Percentiles rank a stretch among this genome's conserved stretches.
phyloP scores from a whole-genome alignment of 2,888 invertebrate genomes.

The Coleophora flavipennella region DNA sequence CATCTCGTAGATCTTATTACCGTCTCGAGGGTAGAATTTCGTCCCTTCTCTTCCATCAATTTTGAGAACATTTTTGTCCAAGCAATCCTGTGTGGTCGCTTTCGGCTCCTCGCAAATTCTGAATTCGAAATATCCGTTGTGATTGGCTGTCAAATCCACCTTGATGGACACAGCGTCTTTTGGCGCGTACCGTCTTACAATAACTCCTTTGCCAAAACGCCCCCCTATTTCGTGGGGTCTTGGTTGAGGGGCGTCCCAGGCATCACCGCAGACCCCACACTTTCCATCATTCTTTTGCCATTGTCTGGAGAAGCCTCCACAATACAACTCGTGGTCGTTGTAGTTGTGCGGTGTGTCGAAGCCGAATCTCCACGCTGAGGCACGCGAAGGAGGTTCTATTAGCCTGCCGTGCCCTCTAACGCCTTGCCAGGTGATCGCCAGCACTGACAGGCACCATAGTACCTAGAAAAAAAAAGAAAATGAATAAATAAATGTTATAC shows the following conservation, averaged over 20 bases:
- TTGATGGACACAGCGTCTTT: conserved; percentile 79
- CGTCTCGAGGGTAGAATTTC: conserved; percentile 82
- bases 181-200: conserved; percentile 83
- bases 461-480: conserved; percentile 36
- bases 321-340: conserved; percentile 90
- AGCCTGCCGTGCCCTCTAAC: conserved; percentile 79
- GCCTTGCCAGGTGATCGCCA: conserved; percentile 32
- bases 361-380: conserved; percentile 91
- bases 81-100: conserved; percentile 81
- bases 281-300: conserved; percentile 87
- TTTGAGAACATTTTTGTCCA: conserved; percentile 80
- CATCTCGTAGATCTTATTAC: conserved; percentile 85
- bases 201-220: conserved; percentile 84
- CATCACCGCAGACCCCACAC: conserved; percentile 90
- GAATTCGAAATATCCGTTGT: conserved; percentile 90
- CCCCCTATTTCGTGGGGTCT: conserved; percentile 89
- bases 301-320: conserved; percentile 89
- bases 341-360: conserved; percentile 91
- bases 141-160: conserved; percentile 90
- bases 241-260: conserved; percentile 81
- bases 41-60: conserved; percentile 65
- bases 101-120: conserved; percentile 82
- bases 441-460: conserved; percentile 45
- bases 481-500: too few species aligned
- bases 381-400: conserved; percentile 89